Evolutionary conservation across 2,888 invertebrate genomes (phyloP).

Genomic region (Amblyjoppa fuscipennis): DNA sequence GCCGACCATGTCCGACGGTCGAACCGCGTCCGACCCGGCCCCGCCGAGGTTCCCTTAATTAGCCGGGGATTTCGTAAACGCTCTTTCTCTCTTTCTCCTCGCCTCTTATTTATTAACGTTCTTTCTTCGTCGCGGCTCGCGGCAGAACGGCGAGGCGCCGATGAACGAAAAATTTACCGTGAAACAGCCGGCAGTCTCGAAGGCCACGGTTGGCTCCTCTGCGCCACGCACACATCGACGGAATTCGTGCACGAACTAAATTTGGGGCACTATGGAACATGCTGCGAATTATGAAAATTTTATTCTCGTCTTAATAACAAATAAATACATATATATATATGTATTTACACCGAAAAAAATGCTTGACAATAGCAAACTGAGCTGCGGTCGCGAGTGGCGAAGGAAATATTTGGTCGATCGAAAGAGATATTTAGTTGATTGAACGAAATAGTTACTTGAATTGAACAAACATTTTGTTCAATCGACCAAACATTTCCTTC

Average conservation of each 20-base stretch:
- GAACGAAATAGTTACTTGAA: too few relatives aligned
- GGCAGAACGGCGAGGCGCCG: constrained; percentile 25
- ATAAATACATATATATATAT: too few relatives aligned
- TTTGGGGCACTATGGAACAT: too few relatives aligned
- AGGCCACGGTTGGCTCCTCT: constrained; percentile 33
- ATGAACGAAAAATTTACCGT: constrained; percentile 52
- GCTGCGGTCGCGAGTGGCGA: too few relatives aligned
- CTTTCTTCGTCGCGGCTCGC: constrained; percentile 46
- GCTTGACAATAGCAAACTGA: too few relatives aligned
- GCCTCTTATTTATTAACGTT: constrained; percentile 25
- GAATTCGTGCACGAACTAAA: background rate
- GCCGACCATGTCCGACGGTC: constrained; percentile 40
- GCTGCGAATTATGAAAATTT: too few relatives aligned
- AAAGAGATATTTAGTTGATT: too few relatives aligned
- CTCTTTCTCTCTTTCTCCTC: constrained; percentile 39
- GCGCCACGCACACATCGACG: constrained; percentile 13
- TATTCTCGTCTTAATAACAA: too few relatives aligned
- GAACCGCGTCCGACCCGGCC: constrained; percentile 51
- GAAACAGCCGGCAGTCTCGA: constrained; percentile 35
- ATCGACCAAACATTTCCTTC: too few relatives aligned
- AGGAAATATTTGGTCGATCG: too few relatives aligned
- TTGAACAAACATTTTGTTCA: too few relatives aligned
- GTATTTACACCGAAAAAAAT: too few relatives aligned
- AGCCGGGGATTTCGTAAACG: constrained; percentile 79
- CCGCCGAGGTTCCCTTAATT: constrained; percentile 79